Evolutionary conservation across 2,113 vertebrate genomes (phyloP), one percentile per base, ranked within the genome.

Genomic region (Planiliza haematocheilus): DNA sequence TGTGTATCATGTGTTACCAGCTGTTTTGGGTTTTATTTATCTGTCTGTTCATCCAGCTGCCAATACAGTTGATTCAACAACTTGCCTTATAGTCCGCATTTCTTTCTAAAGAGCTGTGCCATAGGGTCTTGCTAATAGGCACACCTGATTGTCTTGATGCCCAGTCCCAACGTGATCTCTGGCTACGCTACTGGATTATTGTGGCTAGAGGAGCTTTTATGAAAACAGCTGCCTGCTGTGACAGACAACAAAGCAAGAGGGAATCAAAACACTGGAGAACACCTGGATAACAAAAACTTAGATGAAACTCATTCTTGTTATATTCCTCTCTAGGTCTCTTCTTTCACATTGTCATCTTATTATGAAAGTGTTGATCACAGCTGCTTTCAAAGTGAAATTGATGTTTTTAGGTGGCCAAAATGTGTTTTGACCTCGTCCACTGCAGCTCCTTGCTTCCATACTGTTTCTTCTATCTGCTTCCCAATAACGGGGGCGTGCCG

Each of bases 161-260:
- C 53, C 37, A 42, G 37, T 39, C 0, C 50, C 48, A 70, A 59
- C 39, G 37, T 18, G 55, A 70, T 50, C 41, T 70, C 55, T 60
- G 36, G 36, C 16, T 59, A 24, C 50, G 45, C 18, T 14, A n/a
- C n/a, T n/a, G n/a, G n/a, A n/a, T n/a, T n/a, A 17, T 60, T 18
- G 20, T 41, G 45, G 43, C 20, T 41, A 50, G 59, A 10, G 41
- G 43, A 70, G 53, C 7, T 58, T 37, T 12, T 34, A 34, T 58
- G 34, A 39, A 72, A 62, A 38, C 39, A 46, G 18, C 49, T 30
- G 24, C 39, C 14, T 30, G 39, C 14, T 46, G 30, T 67, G 64
- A 21, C 34, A 18, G 41, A 63, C 45, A 62, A 37, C 30, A 38
- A 66, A 59, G 4, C 46, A 52, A 16, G 17, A 53, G 17, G 0